These are phyloP conservation scores for Oncorhynchus masou DNA, from an alignment of 2,113 vertebrate species.

Conservation along the genomic window DNA sequence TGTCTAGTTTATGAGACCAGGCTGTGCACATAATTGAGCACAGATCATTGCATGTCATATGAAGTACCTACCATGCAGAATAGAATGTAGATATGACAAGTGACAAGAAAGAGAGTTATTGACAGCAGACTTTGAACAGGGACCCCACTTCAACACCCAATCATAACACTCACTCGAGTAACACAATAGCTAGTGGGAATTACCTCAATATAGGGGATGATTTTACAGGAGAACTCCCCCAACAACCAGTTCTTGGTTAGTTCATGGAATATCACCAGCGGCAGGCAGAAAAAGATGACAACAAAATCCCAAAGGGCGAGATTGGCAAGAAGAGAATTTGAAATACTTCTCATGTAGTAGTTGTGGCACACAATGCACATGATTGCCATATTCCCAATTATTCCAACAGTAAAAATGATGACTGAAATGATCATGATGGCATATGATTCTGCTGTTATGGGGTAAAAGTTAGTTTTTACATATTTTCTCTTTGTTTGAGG, in stretches of 20 bases:
- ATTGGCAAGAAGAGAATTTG: conserved; percentile 94
- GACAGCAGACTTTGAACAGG: too few relatives aligned
- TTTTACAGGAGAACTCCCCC: conserved; percentile 93
- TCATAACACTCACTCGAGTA: neutral
- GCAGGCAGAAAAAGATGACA: conserved; percentile 93
- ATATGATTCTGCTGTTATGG: conserved; percentile 82
- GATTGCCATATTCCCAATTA: conserved; percentile 91
- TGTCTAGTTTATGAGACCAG: too few relatives aligned
- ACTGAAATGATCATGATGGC: conserved; percentile 81
- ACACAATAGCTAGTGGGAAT: conserved; percentile 31
- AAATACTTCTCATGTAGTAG: conserved; percentile 97
- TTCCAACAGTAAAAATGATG: conserved; percentile 87
- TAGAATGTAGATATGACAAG: too few relatives aligned
- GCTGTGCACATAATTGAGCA: too few relatives aligned
- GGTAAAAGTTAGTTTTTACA: conserved; percentile 90
- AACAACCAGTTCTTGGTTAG: conserved; percentile 93
- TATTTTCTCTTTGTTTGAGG: conserved; percentile 56
- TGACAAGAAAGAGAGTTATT: too few relatives aligned
- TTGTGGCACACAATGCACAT: conserved; percentile 98
- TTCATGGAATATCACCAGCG: conserved; percentile 91
- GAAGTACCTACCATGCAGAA: too few relatives aligned
- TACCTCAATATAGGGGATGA: conserved; percentile 97
- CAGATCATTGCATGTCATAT: too few relatives aligned
- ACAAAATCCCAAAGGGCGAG: conserved; percentile 96
- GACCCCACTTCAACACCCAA: neutral